Conservation (phyloP, 1,140 invertebrate species). For the Halyomorpha halys region DNA sequence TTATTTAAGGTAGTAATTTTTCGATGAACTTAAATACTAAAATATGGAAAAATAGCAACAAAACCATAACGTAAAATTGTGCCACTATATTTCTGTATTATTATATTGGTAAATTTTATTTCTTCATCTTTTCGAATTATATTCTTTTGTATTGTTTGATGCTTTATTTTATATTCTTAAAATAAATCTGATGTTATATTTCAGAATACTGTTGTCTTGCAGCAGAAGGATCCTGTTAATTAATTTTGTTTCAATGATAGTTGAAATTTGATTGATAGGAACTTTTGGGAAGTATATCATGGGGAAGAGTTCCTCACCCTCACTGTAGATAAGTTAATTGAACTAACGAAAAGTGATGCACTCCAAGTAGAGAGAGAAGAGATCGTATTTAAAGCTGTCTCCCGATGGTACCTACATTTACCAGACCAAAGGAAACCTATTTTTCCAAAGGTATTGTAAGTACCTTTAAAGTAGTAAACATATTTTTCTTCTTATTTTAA, state of each 20-base stretch:
- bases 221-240: no score
- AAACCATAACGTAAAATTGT: no score
- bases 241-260: no score
- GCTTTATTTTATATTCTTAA: no score
- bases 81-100: no score
- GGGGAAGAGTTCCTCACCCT: constrained; percentile 43
- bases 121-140: no score
- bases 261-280: constrained; percentile 28
- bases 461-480: background rate
- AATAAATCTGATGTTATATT: no score
- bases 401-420: constrained; percentile 42
- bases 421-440: constrained; percentile 33
- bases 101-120: no score
- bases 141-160: no score
- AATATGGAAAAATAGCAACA: no score
- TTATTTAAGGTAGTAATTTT: background rate
- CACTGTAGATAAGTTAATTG: constrained; percentile 39
- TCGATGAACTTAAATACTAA: no score
- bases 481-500: background rate
- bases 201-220: no score
- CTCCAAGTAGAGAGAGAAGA: constrained; percentile 47
- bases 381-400: constrained; percentile 43
- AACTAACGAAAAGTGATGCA: constrained; percentile 44
- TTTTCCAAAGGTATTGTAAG: constrained; percentile 35
- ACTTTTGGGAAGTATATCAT: constrained; percentile 36